Evolutionary conservation across 2,888 invertebrate genomes (phyloP).

Genomic region (Ctena decussata): DNA sequence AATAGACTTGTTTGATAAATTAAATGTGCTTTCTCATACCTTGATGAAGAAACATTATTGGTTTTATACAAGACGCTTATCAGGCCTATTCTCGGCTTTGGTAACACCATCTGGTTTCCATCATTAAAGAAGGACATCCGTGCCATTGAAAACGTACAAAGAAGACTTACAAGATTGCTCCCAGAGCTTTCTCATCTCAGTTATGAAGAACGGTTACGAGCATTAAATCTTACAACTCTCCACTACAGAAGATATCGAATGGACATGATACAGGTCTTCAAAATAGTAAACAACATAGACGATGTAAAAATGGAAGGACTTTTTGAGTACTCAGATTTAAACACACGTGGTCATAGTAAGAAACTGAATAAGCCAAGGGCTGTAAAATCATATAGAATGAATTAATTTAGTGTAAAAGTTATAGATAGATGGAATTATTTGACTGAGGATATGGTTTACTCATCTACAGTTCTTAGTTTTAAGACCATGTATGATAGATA

Average conservation of each 20-base stretch:
- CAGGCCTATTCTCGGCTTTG: not conserved
- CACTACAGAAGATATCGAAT: conserved; percentile 4
- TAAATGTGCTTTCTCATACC: not conserved
- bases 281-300: not conserved
- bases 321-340: not conserved
- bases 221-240: conserved; percentile 34
- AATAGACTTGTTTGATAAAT: conserved; percentile 17
- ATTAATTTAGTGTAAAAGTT: not conserved
- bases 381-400: not conserved
- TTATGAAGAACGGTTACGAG: too few relatives aligned
- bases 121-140: not conserved
- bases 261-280: conserved; percentile 35
- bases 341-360: conserved; percentile 8
- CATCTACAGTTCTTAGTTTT: not conserved
- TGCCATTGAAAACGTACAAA: conserved; percentile 4
- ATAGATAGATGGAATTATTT: not conserved
- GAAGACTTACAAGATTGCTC: conserved; percentile 13
- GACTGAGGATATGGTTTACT: not conserved
- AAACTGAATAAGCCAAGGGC: conserved; percentile 1
- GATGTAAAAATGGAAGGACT: not conserved
- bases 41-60: conserved; percentile 10
- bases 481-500: not conserved
- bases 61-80: not conserved
- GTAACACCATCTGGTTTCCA: not conserved
- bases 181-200: too few relatives aligned